These are phyloP conservation scores for Daphoenositta chrysoptera DNA, from an alignment of 2,113 vertebrate genomes.

Conservation along the genomic window DNA sequence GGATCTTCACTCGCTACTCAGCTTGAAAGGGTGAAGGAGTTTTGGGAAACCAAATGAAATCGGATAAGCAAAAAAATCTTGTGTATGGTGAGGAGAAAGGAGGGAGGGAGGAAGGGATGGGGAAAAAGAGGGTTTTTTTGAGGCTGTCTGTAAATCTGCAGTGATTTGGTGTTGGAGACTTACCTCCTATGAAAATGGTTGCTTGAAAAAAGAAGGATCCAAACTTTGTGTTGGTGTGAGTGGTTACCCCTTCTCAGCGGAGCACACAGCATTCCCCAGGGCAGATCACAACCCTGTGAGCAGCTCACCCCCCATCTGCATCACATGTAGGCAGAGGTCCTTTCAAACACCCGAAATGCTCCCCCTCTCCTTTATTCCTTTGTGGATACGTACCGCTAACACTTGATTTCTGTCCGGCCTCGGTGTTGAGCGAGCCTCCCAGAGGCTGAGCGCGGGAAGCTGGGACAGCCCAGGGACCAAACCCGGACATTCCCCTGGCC, in stretches of 20 bases:
- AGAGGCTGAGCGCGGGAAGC: neutral
- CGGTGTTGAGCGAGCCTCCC: neutral
- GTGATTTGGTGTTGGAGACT: neutral
- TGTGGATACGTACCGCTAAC: neutral
- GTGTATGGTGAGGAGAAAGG: neutral
- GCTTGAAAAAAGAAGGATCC: neutral
- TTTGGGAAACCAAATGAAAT: neutral
- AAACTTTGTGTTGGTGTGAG: neutral
- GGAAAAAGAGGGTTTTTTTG: neutral
- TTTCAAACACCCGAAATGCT: neutral
- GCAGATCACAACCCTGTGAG: rapidly evolving
- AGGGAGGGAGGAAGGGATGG: neutral
- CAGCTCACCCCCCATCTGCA: neutral
- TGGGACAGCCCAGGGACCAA: neutral
- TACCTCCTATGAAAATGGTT: neutral
- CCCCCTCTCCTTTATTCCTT: neutral
- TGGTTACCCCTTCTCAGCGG: neutral
- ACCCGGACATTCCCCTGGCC: neutral
- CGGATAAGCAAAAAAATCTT: neutral
- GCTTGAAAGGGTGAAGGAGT: neutral
- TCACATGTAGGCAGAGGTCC: rapidly evolving
- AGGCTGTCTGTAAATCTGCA: neutral
- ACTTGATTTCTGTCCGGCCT: neutral
- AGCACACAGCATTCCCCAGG: neutral
- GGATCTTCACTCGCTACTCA: rapidly evolving